Evolutionary conservation across 2,797 vertebrate species (phyloP), one percentile per base, ranked within the genome.

Genomic region (Sebastes alutus): DNA sequence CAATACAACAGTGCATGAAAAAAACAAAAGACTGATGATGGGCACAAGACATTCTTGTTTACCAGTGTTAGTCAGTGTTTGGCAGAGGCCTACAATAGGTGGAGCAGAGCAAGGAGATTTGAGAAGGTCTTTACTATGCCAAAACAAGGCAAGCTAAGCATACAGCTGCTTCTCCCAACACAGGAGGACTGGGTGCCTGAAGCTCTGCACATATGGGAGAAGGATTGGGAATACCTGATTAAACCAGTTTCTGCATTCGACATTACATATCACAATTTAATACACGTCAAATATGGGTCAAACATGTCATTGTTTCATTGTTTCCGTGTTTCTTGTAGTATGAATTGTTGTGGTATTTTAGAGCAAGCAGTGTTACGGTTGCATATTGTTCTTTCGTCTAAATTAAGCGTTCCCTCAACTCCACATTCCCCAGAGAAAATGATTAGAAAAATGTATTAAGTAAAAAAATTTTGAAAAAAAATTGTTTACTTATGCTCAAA

Each of bases 1-100:
- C 22, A 49, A 33, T 22, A 25, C 33, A 66, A 52, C 56, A 30
- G n/a, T 3, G 32, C 27, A 46, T 3, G 30, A n/a, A 63, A 67
- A 76, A 76, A 77, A 79, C 27, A 74, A 80, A 65, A 49, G 35
- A 18, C 42, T 35, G 23, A 77, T 35, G 23, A 77, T 62, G 42
- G 42, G 42, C 7, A 46, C 12, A 42, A 22, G 27, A 29, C n/a
- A 27, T 23, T 30, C 23, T 52, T 77, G 65, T 84, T 82, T 55
- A 77, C 55, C 61, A 18, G 42, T 46, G 42, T 46, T 18, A 10
- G 22, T 49, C 55, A 7, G 46, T 79, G 67, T 68, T 46, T 63
- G 67, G 27, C 14, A 29, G 49, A 42, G 38, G 38, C 14, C 6
- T 14, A 38, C 35, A 38, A 38, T 38, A 38, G 35, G 35, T 38